Conservation (phyloP, 2,797 vertebrate species). For the Lithobates sylvaticus region DNA sequence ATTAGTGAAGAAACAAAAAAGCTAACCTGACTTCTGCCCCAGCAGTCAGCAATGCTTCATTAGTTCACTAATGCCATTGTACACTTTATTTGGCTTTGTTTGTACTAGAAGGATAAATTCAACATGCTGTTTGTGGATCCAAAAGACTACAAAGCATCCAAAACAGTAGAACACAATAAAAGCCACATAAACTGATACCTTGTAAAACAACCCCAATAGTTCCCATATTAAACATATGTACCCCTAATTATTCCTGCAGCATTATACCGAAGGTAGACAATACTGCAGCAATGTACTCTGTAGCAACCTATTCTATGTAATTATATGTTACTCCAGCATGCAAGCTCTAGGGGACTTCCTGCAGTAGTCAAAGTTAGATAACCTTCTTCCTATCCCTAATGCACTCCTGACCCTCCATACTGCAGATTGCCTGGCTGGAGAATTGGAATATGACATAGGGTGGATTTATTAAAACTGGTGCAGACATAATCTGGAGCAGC, state of each 20-base stretch:
- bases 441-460: too few relatives aligned
- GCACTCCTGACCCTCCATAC: too few relatives aligned
- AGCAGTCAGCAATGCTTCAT: constrained; percentile 39
- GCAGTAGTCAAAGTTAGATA: too few relatives aligned
- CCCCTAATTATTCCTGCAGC: not conserved
- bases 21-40: constrained; percentile 55
- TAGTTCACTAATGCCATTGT: constrained; percentile 52
- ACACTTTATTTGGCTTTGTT: constrained; percentile 38
- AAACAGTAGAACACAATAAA: not conserved
- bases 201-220: not conserved
- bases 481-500: too few relatives aligned
- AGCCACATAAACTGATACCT: not conserved
- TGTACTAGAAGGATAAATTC: constrained; percentile 10
- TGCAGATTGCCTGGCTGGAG: too few relatives aligned
- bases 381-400: too few relatives aligned
- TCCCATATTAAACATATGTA: not conserved
- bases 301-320: too few relatives aligned
- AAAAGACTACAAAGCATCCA: constrained; percentile 22
- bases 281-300: too few relatives aligned
- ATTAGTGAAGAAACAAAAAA: constrained; percentile 54
- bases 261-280: too few relatives aligned
- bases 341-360: too few relatives aligned
- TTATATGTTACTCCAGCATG: too few relatives aligned
- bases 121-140: constrained; percentile 5
- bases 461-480: too few relatives aligned